Percentiles rank a stretch among this genome's conserved stretches.
Evolutionary conservation across 2,888 invertebrate species (phyloP).

Genomic region (Epiblema foenella): DNA sequence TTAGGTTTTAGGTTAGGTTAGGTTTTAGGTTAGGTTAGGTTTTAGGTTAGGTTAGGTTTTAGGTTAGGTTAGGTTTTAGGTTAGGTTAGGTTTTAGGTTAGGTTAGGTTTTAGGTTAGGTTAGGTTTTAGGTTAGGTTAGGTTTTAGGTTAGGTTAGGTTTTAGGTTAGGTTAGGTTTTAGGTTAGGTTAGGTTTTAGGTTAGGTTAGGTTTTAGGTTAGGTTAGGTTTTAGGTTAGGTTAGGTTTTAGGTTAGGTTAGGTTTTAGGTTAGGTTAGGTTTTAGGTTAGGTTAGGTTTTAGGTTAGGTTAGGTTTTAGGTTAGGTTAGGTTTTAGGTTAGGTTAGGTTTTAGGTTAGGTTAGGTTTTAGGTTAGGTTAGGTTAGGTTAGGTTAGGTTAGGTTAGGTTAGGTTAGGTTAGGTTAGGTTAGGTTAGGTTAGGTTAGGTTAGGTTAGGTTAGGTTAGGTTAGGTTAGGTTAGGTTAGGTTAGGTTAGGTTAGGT

Average conservation of each 20-base stretch:
- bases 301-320: conserved; percentile 19
- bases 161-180: conserved; percentile 29
- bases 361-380: conserved; percentile 45
- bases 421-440: conserved; percentile 47
- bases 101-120: conserved; percentile 33
- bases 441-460: conserved; percentile 47
- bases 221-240: conserved; percentile 30
- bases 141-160: conserved; percentile 29
- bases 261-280: conserved; percentile 32
- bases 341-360: conserved; percentile 44
- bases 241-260: conserved; percentile 34
- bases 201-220: conserved; percentile 29
- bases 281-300: conserved; percentile 4
- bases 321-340: conserved; percentile 35
- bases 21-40: conserved; percentile 1
- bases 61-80: conserved; percentile 13
- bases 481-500: conserved; percentile 45
- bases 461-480: conserved; percentile 47
- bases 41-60: not conserved
- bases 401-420: conserved; percentile 46
- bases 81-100: conserved; percentile 9
- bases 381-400: conserved; percentile 45
- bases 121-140: conserved; percentile 29
- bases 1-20: too few species aligned
- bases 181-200: conserved; percentile 29